These are phyloP conservation scores for Pagetopsis macropterus DNA, from an alignment of 2,797 vertebrate genomes.

Conservation along the genomic window DNA sequence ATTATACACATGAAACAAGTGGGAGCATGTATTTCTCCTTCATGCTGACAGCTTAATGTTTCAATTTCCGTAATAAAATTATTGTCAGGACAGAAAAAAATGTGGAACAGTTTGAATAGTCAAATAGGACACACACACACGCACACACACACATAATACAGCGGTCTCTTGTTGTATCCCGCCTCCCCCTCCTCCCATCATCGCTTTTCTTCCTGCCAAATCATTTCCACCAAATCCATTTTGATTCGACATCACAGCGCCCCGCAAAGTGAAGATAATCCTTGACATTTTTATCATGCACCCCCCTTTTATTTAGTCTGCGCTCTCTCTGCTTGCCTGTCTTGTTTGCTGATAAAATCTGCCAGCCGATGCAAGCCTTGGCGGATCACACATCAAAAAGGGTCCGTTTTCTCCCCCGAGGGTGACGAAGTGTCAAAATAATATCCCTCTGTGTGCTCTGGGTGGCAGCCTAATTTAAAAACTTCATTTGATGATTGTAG, in stretches of 20 bases:
- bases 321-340: conserved; percentile 72
- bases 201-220: conserved; percentile 72
- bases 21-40: conserved; percentile 15
- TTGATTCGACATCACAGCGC: conserved; percentile 81
- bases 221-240: conserved; percentile 80
- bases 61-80: conserved; percentile 51
- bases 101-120: conserved; percentile 38
- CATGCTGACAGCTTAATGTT: conserved; percentile 25
- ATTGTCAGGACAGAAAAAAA: conserved; percentile 36
- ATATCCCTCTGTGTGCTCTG: conserved; percentile 74
- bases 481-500: conserved; percentile 72
- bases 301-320: conserved; percentile 69
- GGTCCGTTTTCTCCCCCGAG: conserved; percentile 55
- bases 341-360: conserved; percentile 83
- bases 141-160: conserved; percentile 33
- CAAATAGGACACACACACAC: conserved; percentile 26
- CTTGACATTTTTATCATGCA: conserved; percentile 78
- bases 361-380: conserved; percentile 71
- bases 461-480: conserved; percentile 81
- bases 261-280: conserved; percentile 79
- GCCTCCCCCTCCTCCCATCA: conserved; percentile 32
- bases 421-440: conserved; percentile 80
- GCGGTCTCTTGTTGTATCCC: conserved; percentile 47
- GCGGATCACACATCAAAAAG: conserved; percentile 85
- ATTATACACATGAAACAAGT: neutral